phyloP scores from a whole-genome alignment of 2,888 invertebrate species.

The Gymnocheta viridis region DNA sequence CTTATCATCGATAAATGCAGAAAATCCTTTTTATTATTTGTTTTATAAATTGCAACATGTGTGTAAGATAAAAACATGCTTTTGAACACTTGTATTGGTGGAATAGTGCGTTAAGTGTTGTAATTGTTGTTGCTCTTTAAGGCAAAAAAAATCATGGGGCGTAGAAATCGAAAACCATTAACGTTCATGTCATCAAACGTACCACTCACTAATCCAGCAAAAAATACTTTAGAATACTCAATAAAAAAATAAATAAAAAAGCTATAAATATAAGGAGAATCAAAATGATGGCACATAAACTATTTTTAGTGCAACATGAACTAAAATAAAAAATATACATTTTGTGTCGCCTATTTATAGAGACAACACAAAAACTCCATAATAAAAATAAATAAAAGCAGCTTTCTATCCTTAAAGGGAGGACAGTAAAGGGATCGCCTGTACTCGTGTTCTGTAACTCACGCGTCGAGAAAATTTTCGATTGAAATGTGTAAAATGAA shows the following conservation, averaged over 20 bases:
- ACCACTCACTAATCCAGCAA: slow-evolving; percentile 34
- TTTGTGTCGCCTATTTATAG: background rate
- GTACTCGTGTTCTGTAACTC: too few species aligned
- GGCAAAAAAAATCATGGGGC: slow-evolving; percentile 39
- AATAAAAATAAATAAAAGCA: background rate
- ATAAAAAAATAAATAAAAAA: background rate
- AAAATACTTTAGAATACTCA: background rate
- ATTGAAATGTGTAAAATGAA: too few species aligned
- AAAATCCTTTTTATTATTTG: background rate
- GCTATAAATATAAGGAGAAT: background rate
- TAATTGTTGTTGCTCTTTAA: background rate
- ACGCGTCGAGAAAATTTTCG: too few species aligned
- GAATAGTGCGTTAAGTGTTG: background rate
- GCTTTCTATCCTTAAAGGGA: background rate
- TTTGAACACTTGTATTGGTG: background rate
- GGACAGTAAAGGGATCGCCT: too few species aligned
- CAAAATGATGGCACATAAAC: background rate
- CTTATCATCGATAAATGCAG: background rate
- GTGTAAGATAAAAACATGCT: background rate
- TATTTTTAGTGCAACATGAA: slow-evolving; percentile 8
- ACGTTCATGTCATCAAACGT: slow-evolving; percentile 74
- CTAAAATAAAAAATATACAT: background rate
- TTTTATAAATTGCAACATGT: background rate
- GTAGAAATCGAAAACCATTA: slow-evolving; percentile 75
- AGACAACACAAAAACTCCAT: background rate